phyloP scores from a whole-genome alignment of 2,113 vertebrate species.

The Carassius gibelio region DNA sequence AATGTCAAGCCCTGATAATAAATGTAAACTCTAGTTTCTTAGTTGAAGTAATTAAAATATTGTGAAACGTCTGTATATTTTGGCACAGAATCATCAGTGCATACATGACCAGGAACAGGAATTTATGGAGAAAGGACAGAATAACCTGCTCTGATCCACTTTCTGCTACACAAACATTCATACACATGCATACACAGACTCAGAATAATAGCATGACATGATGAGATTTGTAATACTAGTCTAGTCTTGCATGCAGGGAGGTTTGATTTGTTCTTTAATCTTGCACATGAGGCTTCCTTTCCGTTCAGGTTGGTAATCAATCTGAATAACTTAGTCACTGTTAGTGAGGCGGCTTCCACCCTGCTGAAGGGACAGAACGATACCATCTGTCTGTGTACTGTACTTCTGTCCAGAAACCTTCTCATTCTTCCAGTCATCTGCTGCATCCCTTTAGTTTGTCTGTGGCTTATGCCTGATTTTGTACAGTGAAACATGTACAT shows the following conservation, averaged over 20 bases:
- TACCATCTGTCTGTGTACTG: slow-evolving; percentile 49
- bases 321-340: neutral
- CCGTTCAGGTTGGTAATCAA: neutral
- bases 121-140: neutral
- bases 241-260: slow-evolving; percentile 10
- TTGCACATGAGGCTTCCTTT: neutral
- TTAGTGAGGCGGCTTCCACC: slow-evolving; percentile 29
- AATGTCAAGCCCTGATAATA: too few species aligned
- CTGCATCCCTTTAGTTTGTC: neutral
- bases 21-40: neutral
- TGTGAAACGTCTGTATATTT: neutral
- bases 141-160: neutral
- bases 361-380: slow-evolving; percentile 33
- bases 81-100: neutral
- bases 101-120: neutral
- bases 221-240: neutral
- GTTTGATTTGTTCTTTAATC: slow-evolving; percentile 2
- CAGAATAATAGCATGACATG: neutral
- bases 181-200: neutral
- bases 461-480: neutral
- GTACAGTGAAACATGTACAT: neutral
- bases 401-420: slow-evolving; percentile 29
- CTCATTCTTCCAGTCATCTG: neutral
- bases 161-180: neutral
- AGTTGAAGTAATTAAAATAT: neutral